Percentiles rank a stretch among this genome's conserved stretches.
These are phyloP conservation scores for Cosmopolites sordidus DNA, from an alignment of 2,888 invertebrate genomes.

Conservation along the genomic window DNA sequence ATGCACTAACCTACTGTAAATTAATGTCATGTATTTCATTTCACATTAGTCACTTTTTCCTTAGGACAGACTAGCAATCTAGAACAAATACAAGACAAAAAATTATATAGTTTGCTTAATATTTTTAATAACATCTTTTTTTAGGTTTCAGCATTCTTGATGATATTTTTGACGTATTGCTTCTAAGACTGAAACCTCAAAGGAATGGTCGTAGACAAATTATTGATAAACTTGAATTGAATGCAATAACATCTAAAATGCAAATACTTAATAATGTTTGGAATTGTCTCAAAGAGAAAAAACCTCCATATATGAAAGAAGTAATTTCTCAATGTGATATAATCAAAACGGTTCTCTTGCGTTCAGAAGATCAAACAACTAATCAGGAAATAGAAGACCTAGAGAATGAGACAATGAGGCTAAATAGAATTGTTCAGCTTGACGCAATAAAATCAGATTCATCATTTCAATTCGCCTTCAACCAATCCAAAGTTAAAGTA, in stretches of 20 bases:
- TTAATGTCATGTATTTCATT: no score
- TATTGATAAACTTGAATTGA: constrained; percentile 20
- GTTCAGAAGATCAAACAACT: constrained; percentile 16
- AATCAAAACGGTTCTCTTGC: constrained; percentile 8
- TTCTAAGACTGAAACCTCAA: constrained; percentile 5
- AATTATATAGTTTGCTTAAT: no score
- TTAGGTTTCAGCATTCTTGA: neutral
- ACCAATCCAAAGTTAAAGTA: neutral
- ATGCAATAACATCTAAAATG: constrained; percentile 21
- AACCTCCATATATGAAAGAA: neutral
- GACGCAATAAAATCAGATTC: neutral
- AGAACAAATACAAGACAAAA: no score
- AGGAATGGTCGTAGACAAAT: constrained; percentile 15
- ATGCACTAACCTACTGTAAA: no score
- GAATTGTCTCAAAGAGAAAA: constrained; percentile 4
- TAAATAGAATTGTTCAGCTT: constrained; percentile 3
- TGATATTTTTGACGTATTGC: neutral
- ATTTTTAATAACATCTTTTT: no score
- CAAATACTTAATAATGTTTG: constrained; percentile 12
- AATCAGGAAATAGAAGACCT: constrained; percentile 8
- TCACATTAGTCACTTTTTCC: no score
- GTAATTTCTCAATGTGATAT: constrained; percentile 1
- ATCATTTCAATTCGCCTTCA: neutral
- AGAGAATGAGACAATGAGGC: neutral
- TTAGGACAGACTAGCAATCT: no score